Evolutionary conservation across 2,797 vertebrate species (phyloP).

Genomic region (Mallotus villosus): DNA sequence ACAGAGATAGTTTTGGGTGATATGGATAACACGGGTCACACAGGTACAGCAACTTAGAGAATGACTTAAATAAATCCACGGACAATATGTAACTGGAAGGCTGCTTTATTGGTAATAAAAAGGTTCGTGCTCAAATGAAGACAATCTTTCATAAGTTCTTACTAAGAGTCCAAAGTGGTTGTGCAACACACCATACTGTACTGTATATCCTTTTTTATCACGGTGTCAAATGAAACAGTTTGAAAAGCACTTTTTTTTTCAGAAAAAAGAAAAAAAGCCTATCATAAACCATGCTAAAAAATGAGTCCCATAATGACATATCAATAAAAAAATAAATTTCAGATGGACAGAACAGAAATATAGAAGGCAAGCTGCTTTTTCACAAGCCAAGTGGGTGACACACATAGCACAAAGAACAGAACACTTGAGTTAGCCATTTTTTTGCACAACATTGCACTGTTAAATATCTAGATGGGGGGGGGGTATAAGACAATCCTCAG

Average conservation of each 20-base stretch:
- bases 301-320: slow-evolving; percentile 74
- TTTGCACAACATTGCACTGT: slow-evolving; percentile 68
- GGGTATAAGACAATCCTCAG: slow-evolving; percentile 58
- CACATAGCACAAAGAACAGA: slow-evolving; percentile 77
- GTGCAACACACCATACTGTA: slow-evolving; percentile 80
- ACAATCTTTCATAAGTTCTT: slow-evolving; percentile 84
- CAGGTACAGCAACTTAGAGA: too few species aligned
- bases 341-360: slow-evolving; percentile 75
- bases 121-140: slow-evolving; percentile 87
- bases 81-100: slow-evolving; percentile 78
- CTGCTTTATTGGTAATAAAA: slow-evolving; percentile 89
- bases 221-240: slow-evolving; percentile 81
- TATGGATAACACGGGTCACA: too few species aligned
- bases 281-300: slow-evolving; percentile 78
- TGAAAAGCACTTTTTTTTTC: slow-evolving; percentile 81
- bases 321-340: slow-evolving; percentile 82
- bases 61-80: slow-evolving; percentile 47
- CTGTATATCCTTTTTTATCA: slow-evolving; percentile 79
- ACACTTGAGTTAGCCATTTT: slow-evolving; percentile 67
- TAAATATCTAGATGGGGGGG: slow-evolving; percentile 66
- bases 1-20: neutral
- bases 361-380: slow-evolving; percentile 82
- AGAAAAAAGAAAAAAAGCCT: slow-evolving; percentile 67
- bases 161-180: slow-evolving; percentile 82
- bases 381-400: slow-evolving; percentile 81